Conservation (phyloP, 2,888 invertebrate genomes). For the Sepiola atlantica region DNA sequence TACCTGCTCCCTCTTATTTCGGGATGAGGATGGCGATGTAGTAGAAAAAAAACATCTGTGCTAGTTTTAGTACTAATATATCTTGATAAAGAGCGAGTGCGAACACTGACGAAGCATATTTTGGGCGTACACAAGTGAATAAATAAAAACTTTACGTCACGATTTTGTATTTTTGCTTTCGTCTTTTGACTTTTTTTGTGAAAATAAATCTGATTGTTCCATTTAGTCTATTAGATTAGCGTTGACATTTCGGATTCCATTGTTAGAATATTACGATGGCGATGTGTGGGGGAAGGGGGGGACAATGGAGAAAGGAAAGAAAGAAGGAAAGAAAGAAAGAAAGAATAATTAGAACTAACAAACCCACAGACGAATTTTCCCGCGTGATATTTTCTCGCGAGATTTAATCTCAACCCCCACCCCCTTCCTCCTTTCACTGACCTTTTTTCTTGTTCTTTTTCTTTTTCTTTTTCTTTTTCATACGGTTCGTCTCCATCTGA, state of each 20-base stretch:
- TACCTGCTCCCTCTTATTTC: too few relatives aligned
- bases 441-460: background rate
- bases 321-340: background rate
- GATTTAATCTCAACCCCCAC: background rate
- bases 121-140: too few relatives aligned
- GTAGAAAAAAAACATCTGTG: too few relatives aligned
- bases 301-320: background rate
- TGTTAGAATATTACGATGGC: background rate
- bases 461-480: too few relatives aligned
- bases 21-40: too few relatives aligned
- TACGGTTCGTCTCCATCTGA: too few relatives aligned
- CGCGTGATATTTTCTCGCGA: background rate
- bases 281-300: background rate
- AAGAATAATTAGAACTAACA: background rate
- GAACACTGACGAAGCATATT: too few relatives aligned
- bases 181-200: background rate
- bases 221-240: background rate
- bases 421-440: background rate
- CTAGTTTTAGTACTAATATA: too few relatives aligned
- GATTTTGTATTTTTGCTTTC: background rate
- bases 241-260: background rate
- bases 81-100: too few relatives aligned
- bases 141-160: background rate
- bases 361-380: background rate
- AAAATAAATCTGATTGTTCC: background rate